Base-by-base conservation (phyloP, 2,888 invertebrate genomes). In the Amblyteles armatorius region DNA sequence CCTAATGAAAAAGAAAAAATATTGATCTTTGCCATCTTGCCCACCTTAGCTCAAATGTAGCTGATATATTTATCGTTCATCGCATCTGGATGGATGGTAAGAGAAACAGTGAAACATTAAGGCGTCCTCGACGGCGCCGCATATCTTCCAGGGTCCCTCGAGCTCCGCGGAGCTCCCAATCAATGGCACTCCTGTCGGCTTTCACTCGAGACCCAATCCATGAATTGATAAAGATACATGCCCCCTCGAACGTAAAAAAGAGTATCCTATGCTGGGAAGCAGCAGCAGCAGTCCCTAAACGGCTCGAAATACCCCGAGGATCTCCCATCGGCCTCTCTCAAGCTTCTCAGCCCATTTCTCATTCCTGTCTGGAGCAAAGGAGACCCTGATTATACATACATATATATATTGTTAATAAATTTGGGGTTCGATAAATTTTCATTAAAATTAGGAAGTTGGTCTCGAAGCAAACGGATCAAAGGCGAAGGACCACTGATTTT, bases 141-240 rank as follows among this genome's bases (percentile, higher is more conserved):
- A 50, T 33, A n/a, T 76, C 48, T 76, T 50, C 52, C 6, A 29
- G 2, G 65, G 71, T 79, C 57, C 76, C 83, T 29, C 29, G 67
- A 52, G 44, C 50, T 60, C 19, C 60, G 72, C 57, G 48, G 60
- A 73, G 60, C 73, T 78, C 78, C 68, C 81, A 81, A 84, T 84
- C 84, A 73, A 11, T 19, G 19, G 71, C 77, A 73, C 84, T 73
- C 60, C 29, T 60, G 78, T 67, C 77, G 52, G 77, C 78, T 84
- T 63, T 77, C 81, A 73, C 81, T 78, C 72, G 80, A 77, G 80
- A 84, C 77, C 80, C 33, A 11, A 77, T 81, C 81, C 81, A 84
- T 84, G 84, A 84, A 84, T 84, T 84, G 40, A 78, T 81, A 81
- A 84, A 81, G 81, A 84, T 81, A 84, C 84, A 78, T 68, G 57